These are phyloP conservation scores for Neopipo cinnamomea DNA, from an alignment of 2,113 vertebrate species.

Conservation along the genomic window DNA sequence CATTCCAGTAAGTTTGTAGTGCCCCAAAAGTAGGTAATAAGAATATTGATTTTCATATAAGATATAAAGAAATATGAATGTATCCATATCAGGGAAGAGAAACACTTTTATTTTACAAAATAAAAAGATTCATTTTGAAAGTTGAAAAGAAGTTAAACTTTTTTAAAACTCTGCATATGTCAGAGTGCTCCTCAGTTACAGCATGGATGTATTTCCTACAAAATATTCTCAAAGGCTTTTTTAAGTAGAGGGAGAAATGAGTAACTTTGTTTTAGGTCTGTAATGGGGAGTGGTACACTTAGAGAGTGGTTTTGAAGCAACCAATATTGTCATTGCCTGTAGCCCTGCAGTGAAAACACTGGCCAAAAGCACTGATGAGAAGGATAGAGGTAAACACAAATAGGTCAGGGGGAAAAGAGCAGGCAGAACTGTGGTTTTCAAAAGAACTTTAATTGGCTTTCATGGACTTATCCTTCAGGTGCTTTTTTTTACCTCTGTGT, in stretches of 20 bases:
- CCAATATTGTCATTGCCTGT: background rate
- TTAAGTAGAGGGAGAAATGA: background rate
- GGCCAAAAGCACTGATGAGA: background rate
- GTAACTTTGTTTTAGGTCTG: background rate
- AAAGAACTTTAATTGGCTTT: background rate
- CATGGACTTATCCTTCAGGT: background rate
- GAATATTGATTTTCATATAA: background rate
- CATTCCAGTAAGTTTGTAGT: background rate
- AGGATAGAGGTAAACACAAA: background rate
- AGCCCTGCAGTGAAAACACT: background rate
- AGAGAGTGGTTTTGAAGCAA: background rate
- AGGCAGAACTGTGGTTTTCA: background rate
- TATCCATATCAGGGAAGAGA: background rate
- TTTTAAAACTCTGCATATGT: background rate
- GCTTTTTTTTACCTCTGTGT: background rate
- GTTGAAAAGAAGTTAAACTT: background rate
- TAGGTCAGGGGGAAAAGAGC: background rate
- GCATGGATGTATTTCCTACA: background rate
- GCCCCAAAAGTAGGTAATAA: background rate
- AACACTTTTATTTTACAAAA: slow-evolving; percentile 15
- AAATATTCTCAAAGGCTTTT: background rate
- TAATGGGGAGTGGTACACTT: background rate
- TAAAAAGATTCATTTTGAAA: slow-evolving; percentile 32
- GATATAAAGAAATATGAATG: background rate
- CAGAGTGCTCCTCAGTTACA: background rate